These are phyloP conservation scores for Choloepus didactylus DNA, from an alignment of 2,797 vertebrate genomes.

Conservation along the genomic window DNA sequence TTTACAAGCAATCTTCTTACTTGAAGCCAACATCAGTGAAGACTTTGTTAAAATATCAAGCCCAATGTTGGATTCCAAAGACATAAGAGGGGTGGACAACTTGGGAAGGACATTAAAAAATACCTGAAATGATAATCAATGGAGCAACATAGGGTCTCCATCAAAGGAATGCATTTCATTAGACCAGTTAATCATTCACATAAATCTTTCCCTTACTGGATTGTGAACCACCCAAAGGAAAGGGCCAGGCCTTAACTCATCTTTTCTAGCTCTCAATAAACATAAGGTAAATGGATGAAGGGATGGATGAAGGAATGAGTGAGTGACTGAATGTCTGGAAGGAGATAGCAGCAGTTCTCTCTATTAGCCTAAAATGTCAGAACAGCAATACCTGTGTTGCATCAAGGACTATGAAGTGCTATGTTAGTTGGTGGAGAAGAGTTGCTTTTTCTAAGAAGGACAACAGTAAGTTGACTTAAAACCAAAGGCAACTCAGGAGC, in stretches of 20 bases:
- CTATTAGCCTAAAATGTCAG: not conserved
- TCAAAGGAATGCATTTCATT: not conserved
- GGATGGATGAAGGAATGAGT: not conserved
- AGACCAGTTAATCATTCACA: not conserved
- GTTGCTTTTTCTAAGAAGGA: not conserved
- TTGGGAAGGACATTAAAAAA: not conserved
- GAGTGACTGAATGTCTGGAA: not conserved
- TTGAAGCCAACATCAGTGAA: not conserved
- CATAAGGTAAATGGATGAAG: no score
- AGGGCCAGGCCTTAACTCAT: not conserved
- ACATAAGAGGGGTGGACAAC: not conserved
- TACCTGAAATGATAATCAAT: not conserved
- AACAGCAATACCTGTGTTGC: not conserved
- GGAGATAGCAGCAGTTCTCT: not conserved
- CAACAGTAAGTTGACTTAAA: not conserved
- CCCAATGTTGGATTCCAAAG: constrained; percentile 11
- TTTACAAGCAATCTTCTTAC: not conserved
- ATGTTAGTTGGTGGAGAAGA: not conserved
- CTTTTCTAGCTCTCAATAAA: not conserved
- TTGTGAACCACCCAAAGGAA: not conserved
- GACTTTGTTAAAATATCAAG: constrained; percentile 36
- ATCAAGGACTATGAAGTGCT: not conserved
- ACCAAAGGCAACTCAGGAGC: constrained; percentile 11
- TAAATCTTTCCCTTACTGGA: not conserved
- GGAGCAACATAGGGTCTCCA: not conserved